A percentile compares a stretch with the other conserved stretches of the same genome.
These are phyloP conservation scores for Botia almorhae DNA, from an alignment of 2,797 vertebrate genomes.

Conservation along the genomic window DNA sequence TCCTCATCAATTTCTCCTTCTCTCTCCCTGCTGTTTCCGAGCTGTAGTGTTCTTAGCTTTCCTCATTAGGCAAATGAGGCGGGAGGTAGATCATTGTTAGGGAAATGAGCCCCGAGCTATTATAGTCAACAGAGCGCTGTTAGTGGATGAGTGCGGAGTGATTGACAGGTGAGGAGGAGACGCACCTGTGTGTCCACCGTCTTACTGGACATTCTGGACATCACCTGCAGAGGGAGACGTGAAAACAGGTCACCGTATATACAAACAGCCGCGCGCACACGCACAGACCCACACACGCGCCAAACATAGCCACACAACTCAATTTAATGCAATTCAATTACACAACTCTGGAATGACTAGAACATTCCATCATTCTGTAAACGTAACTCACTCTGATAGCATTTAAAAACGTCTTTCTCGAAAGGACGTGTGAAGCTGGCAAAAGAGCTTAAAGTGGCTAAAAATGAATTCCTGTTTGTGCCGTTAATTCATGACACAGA, in stretches of 20 bases:
- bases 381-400: constrained; percentile 30
- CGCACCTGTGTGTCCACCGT: constrained; percentile 71
- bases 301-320: background rate
- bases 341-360: constrained; percentile 7
- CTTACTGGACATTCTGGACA: constrained; percentile 69
- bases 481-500: background rate
- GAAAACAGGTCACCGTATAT: background rate
- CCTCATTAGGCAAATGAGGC: constrained; percentile 56
- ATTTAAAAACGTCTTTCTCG: too few species aligned
- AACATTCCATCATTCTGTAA: constrained; percentile 21
- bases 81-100: constrained; percentile 55
- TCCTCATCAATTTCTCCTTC: constrained; percentile 25
- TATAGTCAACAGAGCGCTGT: constrained; percentile 47
- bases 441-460: background rate
- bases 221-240: constrained; percentile 70
- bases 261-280: background rate
- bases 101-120: constrained; percentile 57
- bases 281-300: background rate
- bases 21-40: constrained; percentile 49
- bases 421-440: constrained; percentile 1
- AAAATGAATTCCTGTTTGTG: background rate
- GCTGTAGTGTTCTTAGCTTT: constrained; percentile 46
- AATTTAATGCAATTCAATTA: constrained; percentile 8
- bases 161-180: constrained; percentile 36
- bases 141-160: constrained; percentile 40